Evolutionary conservation across 2,797 vertebrate species (phyloP), one percentile per base, ranked within the genome.

Genomic region (Periophthalmus magnuspinnatus): DNA sequence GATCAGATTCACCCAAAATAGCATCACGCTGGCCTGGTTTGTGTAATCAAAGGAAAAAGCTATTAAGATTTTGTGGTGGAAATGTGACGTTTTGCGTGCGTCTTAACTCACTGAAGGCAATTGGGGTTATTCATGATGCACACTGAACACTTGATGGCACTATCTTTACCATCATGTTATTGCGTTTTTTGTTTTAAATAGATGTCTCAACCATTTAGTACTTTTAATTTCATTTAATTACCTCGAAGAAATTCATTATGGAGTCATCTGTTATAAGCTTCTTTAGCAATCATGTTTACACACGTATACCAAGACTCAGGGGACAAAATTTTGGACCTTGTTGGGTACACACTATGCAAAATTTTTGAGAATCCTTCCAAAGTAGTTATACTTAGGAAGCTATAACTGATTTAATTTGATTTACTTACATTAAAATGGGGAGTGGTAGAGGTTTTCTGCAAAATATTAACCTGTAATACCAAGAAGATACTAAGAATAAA

Each of bases 1-100:
- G 50, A 58, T 65, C 58, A 67, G 28, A 64, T 47, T 60, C 36
- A 7, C 28, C 8, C 28, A 1, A 36, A 52, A 66, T 54, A 66
- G 32, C 28, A 54, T 33, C 64, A 55, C 36, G 63, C 1, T 32
- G 47, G 28, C 48, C 47, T 52, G 63, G 47, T 65, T 65, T 65
- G 63, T 65, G 19, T 50, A 65, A 65, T 48, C 45, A 50, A 32
- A 28, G 34, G 28, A 52, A n/a, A n/a, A 55, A 21, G 28, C 6
- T 54, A 34, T 54, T 55, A 66, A 66, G n/a, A 66, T 54, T 28
- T 66, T 55, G 28, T 50, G 3, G 22, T 65, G 21, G 11, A 45
- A 47, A 13, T 45, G 38, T 47, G 13, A 60, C 17, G 5, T 36
- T 34, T 11, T 21, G 34, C 34, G 21, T 34, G 57, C 59, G 11